These are phyloP conservation scores for Thymelicus lineola DNA, from an alignment of 2,888 invertebrate genomes.

Conservation along the genomic window DNA sequence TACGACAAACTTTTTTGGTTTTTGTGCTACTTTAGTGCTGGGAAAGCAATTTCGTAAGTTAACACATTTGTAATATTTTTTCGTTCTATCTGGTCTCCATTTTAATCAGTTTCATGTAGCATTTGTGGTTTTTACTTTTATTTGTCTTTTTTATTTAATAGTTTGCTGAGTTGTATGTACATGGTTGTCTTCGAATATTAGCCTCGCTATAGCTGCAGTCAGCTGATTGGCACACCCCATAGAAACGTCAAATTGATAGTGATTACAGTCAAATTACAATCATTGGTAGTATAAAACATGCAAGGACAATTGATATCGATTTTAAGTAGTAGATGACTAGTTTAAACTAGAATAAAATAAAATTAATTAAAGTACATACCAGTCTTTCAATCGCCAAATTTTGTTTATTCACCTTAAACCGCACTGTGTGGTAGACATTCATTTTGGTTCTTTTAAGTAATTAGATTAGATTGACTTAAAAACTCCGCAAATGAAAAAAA, in stretches of 20 bases:
- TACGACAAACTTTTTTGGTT: constrained; percentile 46
- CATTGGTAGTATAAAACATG: constrained; percentile 20
- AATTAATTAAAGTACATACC: constrained; percentile 58
- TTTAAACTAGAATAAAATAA: constrained; percentile 17
- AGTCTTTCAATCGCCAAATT: constrained; percentile 61
- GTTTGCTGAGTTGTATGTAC: not conserved
- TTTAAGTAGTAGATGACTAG: constrained; percentile 19
- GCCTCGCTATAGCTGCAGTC: constrained; percentile 45
- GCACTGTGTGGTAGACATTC: constrained; percentile 70
- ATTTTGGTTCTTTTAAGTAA: constrained; percentile 58
- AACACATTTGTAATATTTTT: constrained; percentile 42
- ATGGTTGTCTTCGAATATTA: not conserved
- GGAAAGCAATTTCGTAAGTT: constrained; percentile 73
- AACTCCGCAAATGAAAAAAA: not conserved
- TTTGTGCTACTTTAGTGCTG: constrained; percentile 71
- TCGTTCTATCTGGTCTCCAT: constrained; percentile 54
- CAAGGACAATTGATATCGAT: constrained; percentile 32
- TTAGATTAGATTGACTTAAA: not conserved
- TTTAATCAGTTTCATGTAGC: constrained; percentile 63
- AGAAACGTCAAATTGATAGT: constrained; percentile 55
- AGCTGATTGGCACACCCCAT: constrained; percentile 67
- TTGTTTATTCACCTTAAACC: constrained; percentile 58
- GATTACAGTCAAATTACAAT: constrained; percentile 10
- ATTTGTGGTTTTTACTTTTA: constrained; percentile 48
- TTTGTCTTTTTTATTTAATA: constrained; percentile 36